Conservation (phyloP, 2,888 invertebrate genomes). For the Lucinisca nassula region DNA sequence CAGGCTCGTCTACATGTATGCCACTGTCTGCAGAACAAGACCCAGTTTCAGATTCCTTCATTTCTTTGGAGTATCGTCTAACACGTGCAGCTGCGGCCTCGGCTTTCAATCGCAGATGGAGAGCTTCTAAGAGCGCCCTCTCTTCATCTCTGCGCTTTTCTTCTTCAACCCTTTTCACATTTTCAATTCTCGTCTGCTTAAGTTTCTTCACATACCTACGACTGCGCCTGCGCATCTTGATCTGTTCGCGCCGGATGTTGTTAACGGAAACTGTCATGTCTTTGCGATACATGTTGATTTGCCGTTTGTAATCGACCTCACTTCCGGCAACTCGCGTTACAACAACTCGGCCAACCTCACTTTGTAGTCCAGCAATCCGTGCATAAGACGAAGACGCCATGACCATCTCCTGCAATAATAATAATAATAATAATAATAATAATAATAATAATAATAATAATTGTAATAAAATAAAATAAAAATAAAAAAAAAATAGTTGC, state of each 20-base stretch:
- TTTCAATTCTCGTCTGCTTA: conserved; percentile 64
- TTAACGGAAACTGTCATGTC: conserved; percentile 76
- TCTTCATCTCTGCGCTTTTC: conserved; percentile 52
- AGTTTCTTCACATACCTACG: conserved; percentile 71
- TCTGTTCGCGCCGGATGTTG: conserved; percentile 75
- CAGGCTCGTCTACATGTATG: conserved; percentile 17
- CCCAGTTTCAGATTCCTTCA: conserved; percentile 3
- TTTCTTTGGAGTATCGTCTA: conserved; percentile 37
- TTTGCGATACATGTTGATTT: conserved; percentile 75
- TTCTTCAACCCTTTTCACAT: conserved; percentile 62
- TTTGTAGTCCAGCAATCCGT: conserved; percentile 78
- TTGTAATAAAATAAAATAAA: too few relatives aligned
- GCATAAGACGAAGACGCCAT: conserved; percentile 78
- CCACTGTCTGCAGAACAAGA: background rate
- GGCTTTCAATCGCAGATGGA: conserved; percentile 59
- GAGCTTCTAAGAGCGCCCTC: conserved; percentile 57
- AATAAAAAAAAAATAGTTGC: too few relatives aligned
- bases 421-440: too few relatives aligned
- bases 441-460: too few relatives aligned
- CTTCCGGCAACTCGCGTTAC: conserved; percentile 79
- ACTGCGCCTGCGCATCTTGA: conserved; percentile 70
- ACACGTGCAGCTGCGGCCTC: conserved; percentile 59
- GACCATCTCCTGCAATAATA: conserved; percentile 70
- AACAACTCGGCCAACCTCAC: conserved; percentile 78
- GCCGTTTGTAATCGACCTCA: conserved; percentile 77